Evolutionary conservation across 2,888 invertebrate species (phyloP), one percentile per base, ranked within the genome.

Genomic region (Andrena camellia): DNA sequence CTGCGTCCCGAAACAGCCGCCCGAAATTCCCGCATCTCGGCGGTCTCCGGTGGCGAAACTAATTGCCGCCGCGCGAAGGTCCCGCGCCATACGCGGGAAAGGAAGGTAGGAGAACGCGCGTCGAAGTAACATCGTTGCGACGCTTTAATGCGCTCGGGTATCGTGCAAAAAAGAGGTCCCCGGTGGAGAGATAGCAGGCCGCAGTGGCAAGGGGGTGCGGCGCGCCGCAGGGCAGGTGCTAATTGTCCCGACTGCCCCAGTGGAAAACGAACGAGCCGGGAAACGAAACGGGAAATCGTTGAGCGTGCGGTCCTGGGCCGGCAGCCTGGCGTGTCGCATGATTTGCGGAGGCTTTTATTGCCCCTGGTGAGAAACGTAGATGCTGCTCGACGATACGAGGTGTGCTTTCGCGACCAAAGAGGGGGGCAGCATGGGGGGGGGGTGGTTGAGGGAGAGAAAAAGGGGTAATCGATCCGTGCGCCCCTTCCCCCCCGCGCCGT

Each of bases 261-360:
- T 74, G 74, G 88, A 82, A 82, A 83, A 80, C 69, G 73, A 80
- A 85, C 82, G 82, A 79, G 62, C 57, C 29, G 20, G 42, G 52
- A 71, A 80, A 84, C 80, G 66, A 77, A 81, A 81, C 82, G 78
- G 87, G 71, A 83, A 88, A 89, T 85, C 81, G 89, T 48, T 52
- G 67, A 48, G 79, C 77, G 74, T 72, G 52, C 82, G 63, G 82
- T 68, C 64, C 63, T 60, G 69, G 42, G 59, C 71, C 68, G 71
- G 73, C 62, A 29, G 86, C 89, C 23, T 92, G 89, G 92, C 92
- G 92, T 92, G 92, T 92, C 92, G 91, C 92, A 92, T 92, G 92
- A 92, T 92, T 92, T 91, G 92, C 92, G 84, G 85, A 90, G 92
- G 91, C 92, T 92, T 92, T 92, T 92, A 92, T 92, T 92, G 90